Conservation (phyloP, 2,113 vertebrate genomes). For the Alligator sinensis region DNA sequence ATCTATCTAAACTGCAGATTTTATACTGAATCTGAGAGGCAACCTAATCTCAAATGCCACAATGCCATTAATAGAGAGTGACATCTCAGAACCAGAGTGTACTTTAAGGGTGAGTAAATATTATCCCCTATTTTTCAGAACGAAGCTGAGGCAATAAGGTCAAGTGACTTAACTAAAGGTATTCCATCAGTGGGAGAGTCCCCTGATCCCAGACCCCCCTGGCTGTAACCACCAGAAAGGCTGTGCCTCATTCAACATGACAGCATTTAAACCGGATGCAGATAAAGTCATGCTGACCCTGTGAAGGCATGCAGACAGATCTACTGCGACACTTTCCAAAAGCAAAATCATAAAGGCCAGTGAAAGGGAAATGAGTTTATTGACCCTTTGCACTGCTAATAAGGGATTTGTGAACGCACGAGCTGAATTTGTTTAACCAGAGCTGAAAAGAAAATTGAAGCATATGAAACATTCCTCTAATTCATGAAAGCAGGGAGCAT, state of each 20-base stretch:
- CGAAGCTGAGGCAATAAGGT: neutral
- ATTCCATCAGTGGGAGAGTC: neutral
- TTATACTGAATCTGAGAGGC: neutral
- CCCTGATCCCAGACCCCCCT: neutral
- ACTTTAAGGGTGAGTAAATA: neutral
- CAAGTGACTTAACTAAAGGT: neutral
- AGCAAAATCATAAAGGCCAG: constrained; percentile 42
- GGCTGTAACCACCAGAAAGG: neutral
- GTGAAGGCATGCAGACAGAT: constrained; percentile 64
- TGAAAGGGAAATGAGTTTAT: constrained; percentile 60
- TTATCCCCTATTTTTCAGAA: neutral
- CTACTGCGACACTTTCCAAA: constrained; percentile 61
- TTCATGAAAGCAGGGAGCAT: constrained; percentile 59
- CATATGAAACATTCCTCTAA: constrained; percentile 70
- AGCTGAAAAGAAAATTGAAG: constrained; percentile 68
- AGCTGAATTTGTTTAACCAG: constrained; percentile 60
- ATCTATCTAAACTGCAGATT: neutral
- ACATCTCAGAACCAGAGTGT: neutral
- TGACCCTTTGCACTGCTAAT: constrained; percentile 53
- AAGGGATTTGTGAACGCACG: constrained; percentile 61
- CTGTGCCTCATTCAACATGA: neutral
- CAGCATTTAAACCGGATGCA: constrained; percentile 52
- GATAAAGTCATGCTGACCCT: constrained; percentile 34
- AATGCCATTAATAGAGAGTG: neutral
- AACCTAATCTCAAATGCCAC: neutral